These are phyloP conservation scores for Rotaria socialis DNA, from an alignment of 2,888 invertebrate genomes.

Conservation along the genomic window DNA sequence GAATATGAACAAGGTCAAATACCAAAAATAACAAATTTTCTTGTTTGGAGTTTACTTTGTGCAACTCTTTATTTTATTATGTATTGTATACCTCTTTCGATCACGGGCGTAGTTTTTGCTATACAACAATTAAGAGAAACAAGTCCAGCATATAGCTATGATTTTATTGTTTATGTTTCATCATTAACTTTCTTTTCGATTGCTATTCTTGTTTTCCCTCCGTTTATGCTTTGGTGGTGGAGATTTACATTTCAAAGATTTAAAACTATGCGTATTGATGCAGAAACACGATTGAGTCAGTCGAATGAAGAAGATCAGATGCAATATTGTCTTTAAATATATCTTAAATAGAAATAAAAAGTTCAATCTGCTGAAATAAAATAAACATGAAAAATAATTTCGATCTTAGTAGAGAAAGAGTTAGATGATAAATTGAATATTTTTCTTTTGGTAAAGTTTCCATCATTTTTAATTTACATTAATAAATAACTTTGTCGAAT, in stretches of 20 bases:
- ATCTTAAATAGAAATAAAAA: no score
- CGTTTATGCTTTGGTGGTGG: background rate
- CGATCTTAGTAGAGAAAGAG: no score
- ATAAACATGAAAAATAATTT: no score
- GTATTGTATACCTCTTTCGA: constrained; percentile 17
- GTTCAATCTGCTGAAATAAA: no score
- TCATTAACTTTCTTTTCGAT: background rate
- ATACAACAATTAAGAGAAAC: background rate
- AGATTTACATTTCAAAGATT: background rate
- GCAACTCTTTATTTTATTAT: background rate
- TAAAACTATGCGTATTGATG: background rate
- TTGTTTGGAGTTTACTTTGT: constrained; percentile 16
- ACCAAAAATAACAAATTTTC: background rate
- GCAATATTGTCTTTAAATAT: background rate
- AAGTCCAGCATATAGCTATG: background rate
- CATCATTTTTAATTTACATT: no score
- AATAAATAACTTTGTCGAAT: no score
- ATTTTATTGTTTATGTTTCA: constrained; percentile 1
- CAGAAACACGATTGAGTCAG: background rate
- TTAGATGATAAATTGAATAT: no score
- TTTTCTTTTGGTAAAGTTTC: no score
- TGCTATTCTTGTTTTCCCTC: background rate
- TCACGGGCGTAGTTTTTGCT: background rate
- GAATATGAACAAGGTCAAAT: background rate
- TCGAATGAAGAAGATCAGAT: background rate